Percentiles rank a stretch among this genome's conserved stretches.
phyloP scores from a whole-genome alignment of 2,888 invertebrate species.

The Meiosimyza platycephala region DNA sequence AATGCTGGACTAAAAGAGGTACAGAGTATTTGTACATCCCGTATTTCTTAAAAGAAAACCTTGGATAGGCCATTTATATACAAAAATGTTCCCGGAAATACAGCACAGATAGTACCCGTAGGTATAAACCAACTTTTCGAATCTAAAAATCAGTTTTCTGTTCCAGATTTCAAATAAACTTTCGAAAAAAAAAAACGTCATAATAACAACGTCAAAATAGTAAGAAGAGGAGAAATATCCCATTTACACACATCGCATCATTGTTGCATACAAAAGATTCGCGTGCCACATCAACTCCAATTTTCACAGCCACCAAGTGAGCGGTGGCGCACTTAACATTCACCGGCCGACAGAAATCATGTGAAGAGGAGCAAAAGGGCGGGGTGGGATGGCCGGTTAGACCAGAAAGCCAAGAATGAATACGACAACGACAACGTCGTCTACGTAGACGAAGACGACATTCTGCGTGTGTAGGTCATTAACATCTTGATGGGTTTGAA shows the following conservation, averaged over 20 bases:
- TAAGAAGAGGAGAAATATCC: background rate
- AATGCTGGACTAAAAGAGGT: too few species aligned
- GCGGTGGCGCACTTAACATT: background rate
- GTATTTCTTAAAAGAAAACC: too few species aligned
- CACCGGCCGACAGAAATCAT: background rate
- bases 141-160: too few species aligned
- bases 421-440: conserved; percentile 5
- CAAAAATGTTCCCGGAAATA: too few species aligned
- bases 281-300: conserved; percentile 51
- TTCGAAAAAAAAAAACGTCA: background rate
- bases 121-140: too few species aligned
- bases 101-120: too few species aligned
- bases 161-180: too few species aligned
- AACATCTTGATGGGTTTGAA: conserved; percentile 62
- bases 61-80: too few species aligned
- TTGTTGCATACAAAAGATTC: conserved; percentile 33
- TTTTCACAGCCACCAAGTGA: conserved; percentile 1
- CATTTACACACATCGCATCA: too few species aligned
- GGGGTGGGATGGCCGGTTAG: background rate
- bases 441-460: conserved; percentile 15
- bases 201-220: too few species aligned
- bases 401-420: background rate
- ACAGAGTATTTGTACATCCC: too few species aligned
- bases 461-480: conserved; percentile 59
- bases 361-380: background rate